Evolutionary conservation across 2,888 invertebrate genomes (phyloP).

Genomic region (Formica aserva): DNA sequence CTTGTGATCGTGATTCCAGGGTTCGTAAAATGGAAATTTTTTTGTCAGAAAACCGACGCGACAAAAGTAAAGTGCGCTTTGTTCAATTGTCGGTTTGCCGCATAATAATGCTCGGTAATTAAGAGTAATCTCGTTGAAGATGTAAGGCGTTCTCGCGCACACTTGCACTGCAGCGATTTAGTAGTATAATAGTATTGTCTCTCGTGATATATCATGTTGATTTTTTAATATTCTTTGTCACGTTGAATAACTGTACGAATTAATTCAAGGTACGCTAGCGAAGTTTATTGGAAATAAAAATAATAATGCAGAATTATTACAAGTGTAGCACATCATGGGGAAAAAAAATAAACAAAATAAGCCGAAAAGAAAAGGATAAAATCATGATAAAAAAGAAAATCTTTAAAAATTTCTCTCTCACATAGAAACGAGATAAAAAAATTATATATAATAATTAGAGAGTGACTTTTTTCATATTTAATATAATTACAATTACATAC

Average conservation of each 20-base stretch:
- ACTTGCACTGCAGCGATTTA: background rate
- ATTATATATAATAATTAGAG: background rate
- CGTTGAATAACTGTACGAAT: background rate
- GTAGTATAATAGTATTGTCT: background rate
- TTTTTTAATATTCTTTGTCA: background rate
- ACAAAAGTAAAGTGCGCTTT: slow-evolving; percentile 7
- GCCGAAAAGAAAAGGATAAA: background rate
- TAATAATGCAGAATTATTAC: background rate
- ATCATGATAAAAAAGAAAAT: background rate
- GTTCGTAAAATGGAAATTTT: slow-evolving; percentile 9
- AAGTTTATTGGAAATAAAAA: background rate
- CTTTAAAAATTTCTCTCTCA: background rate
- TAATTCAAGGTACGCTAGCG: background rate
- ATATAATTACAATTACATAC: background rate
- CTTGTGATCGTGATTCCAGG: background rate
- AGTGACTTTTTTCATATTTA: background rate
- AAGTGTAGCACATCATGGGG: background rate
- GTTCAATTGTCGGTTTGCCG: slow-evolving; percentile 1
- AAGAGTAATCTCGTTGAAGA: slow-evolving; percentile 25
- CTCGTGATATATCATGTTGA: background rate
- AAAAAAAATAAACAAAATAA: background rate
- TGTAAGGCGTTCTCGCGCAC: background rate
- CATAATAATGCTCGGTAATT: slow-evolving; percentile 33
- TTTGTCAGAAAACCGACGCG: background rate
- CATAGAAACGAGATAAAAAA: background rate